Conservation (phyloP, 2,797 vertebrate genomes). For the Apogon hyalosoma region DNA sequence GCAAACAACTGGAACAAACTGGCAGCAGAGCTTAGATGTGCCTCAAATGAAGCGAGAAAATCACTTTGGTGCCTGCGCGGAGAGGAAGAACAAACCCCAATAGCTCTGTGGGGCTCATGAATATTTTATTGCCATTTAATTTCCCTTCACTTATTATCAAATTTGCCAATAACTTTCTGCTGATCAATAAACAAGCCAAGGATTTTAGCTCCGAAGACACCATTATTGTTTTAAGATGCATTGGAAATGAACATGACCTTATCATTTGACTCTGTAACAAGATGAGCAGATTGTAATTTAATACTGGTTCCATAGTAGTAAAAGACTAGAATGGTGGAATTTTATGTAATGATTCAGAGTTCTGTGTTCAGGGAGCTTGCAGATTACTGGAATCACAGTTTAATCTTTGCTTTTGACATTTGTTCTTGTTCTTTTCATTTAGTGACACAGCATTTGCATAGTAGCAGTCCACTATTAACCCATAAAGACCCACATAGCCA, state of each 20-base stretch:
- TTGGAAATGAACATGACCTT: not conserved
- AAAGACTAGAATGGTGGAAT: not conserved
- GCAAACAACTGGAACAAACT: no score
- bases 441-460: conserved; percentile 37
- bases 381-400: not conserved
- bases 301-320: not conserved
- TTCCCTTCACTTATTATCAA: no score
- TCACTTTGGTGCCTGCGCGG: not conserved
- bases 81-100: not conserved
- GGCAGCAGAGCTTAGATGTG: no score
- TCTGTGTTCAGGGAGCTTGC: not conserved
- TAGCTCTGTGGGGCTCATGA: not conserved
- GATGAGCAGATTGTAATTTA: not conserved
- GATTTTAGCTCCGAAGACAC: no score
- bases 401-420: not conserved
- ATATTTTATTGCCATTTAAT: not conserved
- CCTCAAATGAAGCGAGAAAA: not conserved
- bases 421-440: not conserved
- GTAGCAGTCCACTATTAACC: conserved; percentile 11
- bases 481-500: no score
- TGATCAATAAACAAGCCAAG: no score
- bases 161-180: not conserved
- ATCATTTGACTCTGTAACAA: not conserved
- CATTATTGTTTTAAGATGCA: not conserved
- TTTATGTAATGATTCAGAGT: not conserved